phyloP scores from a whole-genome alignment of 2,888 invertebrate genomes.

The Drepanosiphum platanoidis region DNA sequence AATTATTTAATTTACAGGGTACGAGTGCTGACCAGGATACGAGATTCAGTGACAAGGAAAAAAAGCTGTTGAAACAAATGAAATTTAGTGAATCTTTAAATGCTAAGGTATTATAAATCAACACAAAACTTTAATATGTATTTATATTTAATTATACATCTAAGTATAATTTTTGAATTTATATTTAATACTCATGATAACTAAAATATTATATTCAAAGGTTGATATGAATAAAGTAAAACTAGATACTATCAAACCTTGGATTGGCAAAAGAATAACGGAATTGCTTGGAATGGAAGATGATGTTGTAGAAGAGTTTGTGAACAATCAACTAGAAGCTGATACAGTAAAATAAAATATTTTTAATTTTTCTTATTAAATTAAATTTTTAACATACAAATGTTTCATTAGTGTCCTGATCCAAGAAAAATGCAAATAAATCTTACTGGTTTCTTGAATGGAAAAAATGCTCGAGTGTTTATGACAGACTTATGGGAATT shows the following conservation, averaged over 20 bases:
- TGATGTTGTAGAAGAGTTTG: conserved; percentile 98
- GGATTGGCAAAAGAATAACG: conserved; percentile 97
- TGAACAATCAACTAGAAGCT: conserved; percentile 95
- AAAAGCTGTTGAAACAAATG: conserved; percentile 98
- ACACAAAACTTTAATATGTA: neutral
- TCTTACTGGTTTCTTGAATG: conserved; percentile 97
- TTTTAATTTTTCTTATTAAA: neutral
- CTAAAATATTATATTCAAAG: conserved; percentile 68
- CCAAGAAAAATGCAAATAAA: conserved; percentile 99
- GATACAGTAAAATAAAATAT: conserved; percentile 76
- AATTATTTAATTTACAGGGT: conserved; percentile 75
- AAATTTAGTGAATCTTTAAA: conserved; percentile 91
- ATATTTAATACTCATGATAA: neutral
- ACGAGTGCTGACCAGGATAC: conserved; percentile 99
- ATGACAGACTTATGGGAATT: conserved; percentile 98
- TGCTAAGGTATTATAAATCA: conserved; percentile 77
- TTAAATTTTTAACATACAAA: conserved; percentile 1
- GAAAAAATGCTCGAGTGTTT: conserved; percentile 95
- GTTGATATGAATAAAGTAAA: conserved; percentile 99
- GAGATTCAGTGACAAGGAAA: conserved; percentile 99
- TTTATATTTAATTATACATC: neutral
- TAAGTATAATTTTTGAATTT: no score
- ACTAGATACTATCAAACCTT: conserved; percentile 96
- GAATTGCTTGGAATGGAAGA: conserved; percentile 97
- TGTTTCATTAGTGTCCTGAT: conserved; percentile 83